Evolutionary conservation across 2,113 vertebrate species (phyloP).

Genomic region (Turnix velox): DNA sequence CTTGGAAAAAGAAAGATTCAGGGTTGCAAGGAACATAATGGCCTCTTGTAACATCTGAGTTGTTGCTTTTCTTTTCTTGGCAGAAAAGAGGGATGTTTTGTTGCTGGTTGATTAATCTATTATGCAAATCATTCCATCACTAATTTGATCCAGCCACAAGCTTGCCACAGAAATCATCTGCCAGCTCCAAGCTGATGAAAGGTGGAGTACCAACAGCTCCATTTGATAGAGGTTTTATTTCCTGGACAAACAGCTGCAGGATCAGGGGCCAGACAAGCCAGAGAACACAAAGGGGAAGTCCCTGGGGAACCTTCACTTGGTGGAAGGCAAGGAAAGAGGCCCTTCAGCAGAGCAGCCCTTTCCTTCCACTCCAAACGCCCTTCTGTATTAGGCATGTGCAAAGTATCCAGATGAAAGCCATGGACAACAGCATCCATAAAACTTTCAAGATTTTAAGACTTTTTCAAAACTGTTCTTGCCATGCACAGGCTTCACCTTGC

Average conservation of each 20-base stretch:
- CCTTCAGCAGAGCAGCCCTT: background rate
- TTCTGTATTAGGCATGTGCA: background rate
- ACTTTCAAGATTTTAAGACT: background rate
- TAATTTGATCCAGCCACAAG: constrained; percentile 43
- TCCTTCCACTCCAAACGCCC: background rate
- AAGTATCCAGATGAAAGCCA: background rate
- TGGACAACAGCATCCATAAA: background rate
- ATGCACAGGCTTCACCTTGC: background rate
- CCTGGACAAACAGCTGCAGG: background rate
- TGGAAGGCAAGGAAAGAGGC: background rate
- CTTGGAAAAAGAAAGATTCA: constrained; percentile 30
- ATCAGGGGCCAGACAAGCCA: background rate
- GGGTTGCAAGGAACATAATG: constrained; percentile 47
- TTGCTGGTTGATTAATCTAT: constrained; percentile 56
- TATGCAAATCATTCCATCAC: constrained; percentile 54
- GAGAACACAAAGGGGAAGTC: background rate
- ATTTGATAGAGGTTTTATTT: background rate
- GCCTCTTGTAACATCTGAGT: constrained; percentile 36
- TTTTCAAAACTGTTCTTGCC: background rate
- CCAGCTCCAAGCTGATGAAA: background rate
- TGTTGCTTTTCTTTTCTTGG: constrained; percentile 40
- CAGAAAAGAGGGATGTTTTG: constrained; percentile 24
- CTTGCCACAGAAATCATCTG: background rate
- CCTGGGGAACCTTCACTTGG: background rate
- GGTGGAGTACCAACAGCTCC: background rate